phyloP scores from a whole-genome alignment of 2,113 vertebrate species.

The Hiodon alosoides region DNA sequence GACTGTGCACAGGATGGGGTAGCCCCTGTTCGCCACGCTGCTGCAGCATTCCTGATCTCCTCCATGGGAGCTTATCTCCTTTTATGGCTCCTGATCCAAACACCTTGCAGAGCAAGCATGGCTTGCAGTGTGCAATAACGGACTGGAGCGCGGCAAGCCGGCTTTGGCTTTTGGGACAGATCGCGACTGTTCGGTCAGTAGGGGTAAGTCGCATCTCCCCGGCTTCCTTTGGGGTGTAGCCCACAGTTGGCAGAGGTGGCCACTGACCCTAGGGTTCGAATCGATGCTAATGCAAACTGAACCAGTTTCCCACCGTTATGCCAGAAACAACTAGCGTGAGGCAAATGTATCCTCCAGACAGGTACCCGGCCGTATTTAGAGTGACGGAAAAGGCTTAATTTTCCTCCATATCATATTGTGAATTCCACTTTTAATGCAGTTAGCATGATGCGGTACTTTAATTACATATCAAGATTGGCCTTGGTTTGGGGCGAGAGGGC shows the following conservation, averaged over 20 bases:
- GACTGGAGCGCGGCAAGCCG: no score
- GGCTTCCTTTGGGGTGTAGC: not conserved
- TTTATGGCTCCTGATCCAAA: no score
- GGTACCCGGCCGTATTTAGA: not conserved
- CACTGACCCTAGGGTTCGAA: not conserved
- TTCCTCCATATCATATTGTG: constrained; percentile 15
- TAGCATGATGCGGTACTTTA: constrained; percentile 29
- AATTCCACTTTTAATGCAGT: constrained; percentile 28
- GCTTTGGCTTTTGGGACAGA: no score
- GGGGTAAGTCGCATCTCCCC: not conserved
- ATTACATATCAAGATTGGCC: constrained; percentile 34
- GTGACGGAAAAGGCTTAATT: constrained; percentile 44
- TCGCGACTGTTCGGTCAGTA: no score
- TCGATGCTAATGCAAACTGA: no score
- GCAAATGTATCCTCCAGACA: constrained; percentile 22
- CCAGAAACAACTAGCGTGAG: not conserved
- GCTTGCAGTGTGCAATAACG: no score
- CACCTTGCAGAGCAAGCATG: no score
- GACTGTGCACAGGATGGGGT: no score
- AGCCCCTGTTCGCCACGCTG: no score
- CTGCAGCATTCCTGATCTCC: no score
- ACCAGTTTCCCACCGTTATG: no score
- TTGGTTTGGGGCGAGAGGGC: constrained; percentile 21
- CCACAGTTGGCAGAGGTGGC: not conserved
- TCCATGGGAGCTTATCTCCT: no score